A percentile compares a stretch with the other conserved stretches of the same genome.
Conservation (phyloP, 2,797 vertebrate genomes). For the Chrysolophus pictus region DNA sequence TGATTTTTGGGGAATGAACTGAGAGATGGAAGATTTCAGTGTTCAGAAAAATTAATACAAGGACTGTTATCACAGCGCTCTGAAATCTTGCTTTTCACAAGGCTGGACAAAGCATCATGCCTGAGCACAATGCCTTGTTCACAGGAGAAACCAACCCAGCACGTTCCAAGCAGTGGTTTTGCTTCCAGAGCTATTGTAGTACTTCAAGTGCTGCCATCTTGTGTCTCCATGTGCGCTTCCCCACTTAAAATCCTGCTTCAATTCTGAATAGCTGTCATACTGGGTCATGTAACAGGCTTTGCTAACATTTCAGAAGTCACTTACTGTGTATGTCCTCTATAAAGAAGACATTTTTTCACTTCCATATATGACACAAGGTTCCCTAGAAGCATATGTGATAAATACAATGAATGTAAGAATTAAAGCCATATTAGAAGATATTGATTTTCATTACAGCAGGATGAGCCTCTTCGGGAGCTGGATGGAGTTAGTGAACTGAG, state of each 20-base stretch:
- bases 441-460: conserved; percentile 49
- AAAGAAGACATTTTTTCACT: background rate
- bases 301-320: background rate
- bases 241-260: background rate
- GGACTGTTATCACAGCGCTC: fast-evolving
- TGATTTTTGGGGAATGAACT: background rate
- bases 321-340: background rate
- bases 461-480: conserved; percentile 41
- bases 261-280: background rate
- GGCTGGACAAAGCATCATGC: background rate
- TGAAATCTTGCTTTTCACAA: background rate
- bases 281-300: background rate
- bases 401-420: conserved; percentile 36
- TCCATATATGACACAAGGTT: background rate
- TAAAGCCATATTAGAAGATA: conserved; percentile 45
- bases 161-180: background rate
- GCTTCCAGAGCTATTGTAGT: background rate
- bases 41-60: background rate
- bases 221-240: conserved; percentile 15
- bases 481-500: conserved; percentile 43
- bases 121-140: background rate
- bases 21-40: background rate
- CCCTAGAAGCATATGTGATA: conserved; percentile 15
- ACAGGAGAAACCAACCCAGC: background rate
- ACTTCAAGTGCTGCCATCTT: conserved; percentile 51